These are phyloP conservation scores for Antrozous pallidus DNA, from an alignment of 2,797 vertebrate species.

Conservation along the genomic window DNA sequence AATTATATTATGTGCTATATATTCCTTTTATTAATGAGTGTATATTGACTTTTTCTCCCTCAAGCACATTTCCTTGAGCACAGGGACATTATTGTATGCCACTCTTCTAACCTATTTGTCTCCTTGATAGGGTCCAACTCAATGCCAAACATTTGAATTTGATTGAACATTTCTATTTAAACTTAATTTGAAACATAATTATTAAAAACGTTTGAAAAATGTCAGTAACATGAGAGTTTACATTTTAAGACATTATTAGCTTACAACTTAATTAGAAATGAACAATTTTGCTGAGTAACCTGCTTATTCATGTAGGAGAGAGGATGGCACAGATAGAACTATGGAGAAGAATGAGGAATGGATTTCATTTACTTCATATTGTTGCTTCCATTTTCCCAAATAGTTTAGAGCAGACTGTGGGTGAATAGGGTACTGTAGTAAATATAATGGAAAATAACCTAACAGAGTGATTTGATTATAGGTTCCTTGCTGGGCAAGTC, in stretches of 20 bases:
- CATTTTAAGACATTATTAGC: background rate
- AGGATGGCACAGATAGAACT: background rate
- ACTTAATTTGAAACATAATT: background rate
- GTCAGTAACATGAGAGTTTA: background rate
- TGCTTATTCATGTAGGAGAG: background rate
- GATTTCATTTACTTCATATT: background rate
- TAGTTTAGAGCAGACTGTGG: background rate
- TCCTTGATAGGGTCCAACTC: background rate
- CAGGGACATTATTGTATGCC: background rate
- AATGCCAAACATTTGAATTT: background rate
- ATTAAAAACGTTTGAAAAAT: background rate
- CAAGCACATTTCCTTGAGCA: background rate
- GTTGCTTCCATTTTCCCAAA: background rate
- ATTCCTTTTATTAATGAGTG: background rate
- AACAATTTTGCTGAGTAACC: background rate
- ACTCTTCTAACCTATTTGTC: background rate
- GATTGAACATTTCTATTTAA: background rate
- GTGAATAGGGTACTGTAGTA: background rate
- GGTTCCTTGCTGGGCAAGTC: background rate
- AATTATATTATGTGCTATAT: background rate
- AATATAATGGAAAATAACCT: background rate
- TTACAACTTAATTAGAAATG: background rate
- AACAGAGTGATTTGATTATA: background rate
- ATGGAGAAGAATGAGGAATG: background rate
- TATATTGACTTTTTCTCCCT: background rate